These are phyloP conservation scores for Fregata magnificens DNA, from an alignment of 2,113 vertebrate species.

Conservation along the genomic window DNA sequence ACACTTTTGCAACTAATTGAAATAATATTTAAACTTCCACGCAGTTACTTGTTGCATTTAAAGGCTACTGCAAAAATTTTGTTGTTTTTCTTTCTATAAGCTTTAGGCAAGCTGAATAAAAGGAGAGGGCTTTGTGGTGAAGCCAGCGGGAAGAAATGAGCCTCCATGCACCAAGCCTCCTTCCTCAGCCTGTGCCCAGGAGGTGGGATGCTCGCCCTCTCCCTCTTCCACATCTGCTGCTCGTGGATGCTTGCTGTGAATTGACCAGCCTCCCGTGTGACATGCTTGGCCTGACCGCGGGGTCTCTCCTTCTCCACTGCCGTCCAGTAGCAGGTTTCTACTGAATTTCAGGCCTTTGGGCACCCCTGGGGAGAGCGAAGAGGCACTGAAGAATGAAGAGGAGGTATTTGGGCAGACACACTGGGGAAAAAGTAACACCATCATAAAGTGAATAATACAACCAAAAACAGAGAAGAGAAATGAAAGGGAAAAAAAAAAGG, in stretches of 20 bases:
- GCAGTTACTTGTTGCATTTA: neutral
- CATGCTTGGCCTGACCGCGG: neutral
- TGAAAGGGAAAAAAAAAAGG: neutral
- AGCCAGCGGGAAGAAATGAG: neutral
- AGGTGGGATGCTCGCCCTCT: neutral
- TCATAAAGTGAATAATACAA: neutral
- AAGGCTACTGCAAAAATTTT: neutral
- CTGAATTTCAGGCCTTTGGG: neutral
- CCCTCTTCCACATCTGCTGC: neutral
- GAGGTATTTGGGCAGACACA: neutral
- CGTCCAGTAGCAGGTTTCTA: neutral
- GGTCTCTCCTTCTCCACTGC: neutral
- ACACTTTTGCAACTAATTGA: neutral
- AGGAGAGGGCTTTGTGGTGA: neutral
- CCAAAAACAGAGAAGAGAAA: neutral
- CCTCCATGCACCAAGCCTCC: neutral
- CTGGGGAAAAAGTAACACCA: neutral
- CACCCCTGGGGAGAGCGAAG: neutral
- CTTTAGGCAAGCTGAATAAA: neutral
- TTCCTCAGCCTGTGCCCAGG: neutral
- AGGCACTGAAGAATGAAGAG: neutral
- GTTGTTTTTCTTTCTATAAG: neutral
- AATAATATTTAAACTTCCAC: neutral
- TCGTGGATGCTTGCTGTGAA: neutral
- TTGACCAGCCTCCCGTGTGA: neutral